Evolutionary conservation across 2,797 vertebrate species (phyloP).

Genomic region (Acanthornis magna): DNA sequence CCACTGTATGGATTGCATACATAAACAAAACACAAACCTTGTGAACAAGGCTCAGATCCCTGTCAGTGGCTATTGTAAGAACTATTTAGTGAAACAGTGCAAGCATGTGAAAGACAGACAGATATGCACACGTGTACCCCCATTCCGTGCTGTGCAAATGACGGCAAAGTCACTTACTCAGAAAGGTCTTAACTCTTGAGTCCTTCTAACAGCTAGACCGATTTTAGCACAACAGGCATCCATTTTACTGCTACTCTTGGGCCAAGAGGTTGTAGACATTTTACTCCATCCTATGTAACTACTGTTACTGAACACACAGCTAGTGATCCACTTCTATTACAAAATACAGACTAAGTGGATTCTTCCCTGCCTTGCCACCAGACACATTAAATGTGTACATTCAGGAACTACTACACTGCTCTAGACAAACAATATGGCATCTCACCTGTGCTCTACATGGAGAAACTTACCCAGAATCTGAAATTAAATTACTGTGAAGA

Average conservation of each 20-base stretch:
- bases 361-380: background rate
- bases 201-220: background rate
- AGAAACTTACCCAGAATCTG: background rate
- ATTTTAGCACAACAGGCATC: background rate
- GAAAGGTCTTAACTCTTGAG: background rate
- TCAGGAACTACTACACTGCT: background rate
- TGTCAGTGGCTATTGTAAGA: background rate
- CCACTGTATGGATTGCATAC: background rate
- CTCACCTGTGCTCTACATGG: background rate
- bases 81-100: background rate
- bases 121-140: fast-evolving
- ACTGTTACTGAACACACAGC: background rate
- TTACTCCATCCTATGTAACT: background rate
- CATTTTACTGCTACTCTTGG: background rate
- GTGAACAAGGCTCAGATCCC: background rate
- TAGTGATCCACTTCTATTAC: background rate
- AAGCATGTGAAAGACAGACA: background rate
- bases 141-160: background rate
- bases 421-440: background rate
- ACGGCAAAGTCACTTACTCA: background rate
- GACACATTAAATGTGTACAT: background rate
- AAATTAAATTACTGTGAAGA: background rate
- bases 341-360: background rate
- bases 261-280: background rate
- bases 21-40: background rate